Base-by-base conservation (phyloP, 1,140 invertebrate genomes). In the Agraylea sexmaculata region DNA sequence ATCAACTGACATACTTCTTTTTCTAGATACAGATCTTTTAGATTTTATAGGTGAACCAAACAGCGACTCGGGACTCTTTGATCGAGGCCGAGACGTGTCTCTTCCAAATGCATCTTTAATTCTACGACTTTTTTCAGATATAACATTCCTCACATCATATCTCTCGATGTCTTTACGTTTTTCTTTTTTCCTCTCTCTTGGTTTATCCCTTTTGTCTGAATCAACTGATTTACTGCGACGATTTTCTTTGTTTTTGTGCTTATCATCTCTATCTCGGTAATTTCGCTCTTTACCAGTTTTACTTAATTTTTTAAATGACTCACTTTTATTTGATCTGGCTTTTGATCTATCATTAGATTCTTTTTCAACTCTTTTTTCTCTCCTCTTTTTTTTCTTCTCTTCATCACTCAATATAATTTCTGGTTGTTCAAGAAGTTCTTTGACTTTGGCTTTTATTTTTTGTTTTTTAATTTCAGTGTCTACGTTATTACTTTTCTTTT, bases 201-300 rank as follows among this genome's bases (percentile, higher is more conserved):
- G 53, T 13, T 51, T 53, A 19, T 54, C 46, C 36, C 47, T 43
- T 11, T 50, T 57, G 54, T 70, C 50, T 54, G 55, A 52, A 56
- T 68, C 44, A 62, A 43, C 46, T 11, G 55, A 59, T 50, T 46
- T 50, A 31, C 46, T 55, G 12, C 51, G 45, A 27, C 51, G 40
- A 50, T 62, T 48, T 29, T 54, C 40, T 46, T 53, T 34, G 33
- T 51, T 15, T 31, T 42, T 46, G 30, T 55, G 54, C 41, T 56
- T 65, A 42, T 64, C 61, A 47, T 66, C 75, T 31, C 80, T 77
- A 28, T 82, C 80, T 1, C 87, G 68, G 53, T 89, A 91, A 51
- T 84, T 87, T 37, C 86, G 63, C 45, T 84, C 83, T 54, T 86
- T 87, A 4, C 75, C 78, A 47, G 63, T 79, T 53, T 83, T 87